These are phyloP conservation scores for Phragmatobia fuliginosa DNA, from an alignment of 2,888 invertebrate species.

Conservation along the genomic window DNA sequence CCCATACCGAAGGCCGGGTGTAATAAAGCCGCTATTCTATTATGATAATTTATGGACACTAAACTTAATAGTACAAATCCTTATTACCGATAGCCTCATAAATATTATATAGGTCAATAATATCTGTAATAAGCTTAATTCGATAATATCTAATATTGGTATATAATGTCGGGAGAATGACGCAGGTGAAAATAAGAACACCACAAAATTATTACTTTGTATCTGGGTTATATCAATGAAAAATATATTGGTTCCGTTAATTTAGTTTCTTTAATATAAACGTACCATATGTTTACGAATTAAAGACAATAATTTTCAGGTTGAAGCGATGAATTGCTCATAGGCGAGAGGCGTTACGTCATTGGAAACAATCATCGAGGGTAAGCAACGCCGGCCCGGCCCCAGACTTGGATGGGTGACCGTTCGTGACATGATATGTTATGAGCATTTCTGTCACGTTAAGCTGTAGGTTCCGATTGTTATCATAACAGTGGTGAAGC, in stretches of 20 bases:
- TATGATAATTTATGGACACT: background rate
- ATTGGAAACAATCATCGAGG: no score
- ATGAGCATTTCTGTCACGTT: no score
- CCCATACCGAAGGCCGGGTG: no score
- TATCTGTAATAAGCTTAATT: background rate
- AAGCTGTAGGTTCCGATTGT: no score
- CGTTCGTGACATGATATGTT: no score
- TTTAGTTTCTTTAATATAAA: background rate
- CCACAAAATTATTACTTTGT: slow-evolving; percentile 11
- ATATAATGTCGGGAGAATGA: background rate
- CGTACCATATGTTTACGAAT: background rate
- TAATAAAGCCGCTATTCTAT: no score
- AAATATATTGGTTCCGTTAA: slow-evolving; percentile 3
- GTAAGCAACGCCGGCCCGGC: no score
- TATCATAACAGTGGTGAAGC: no score
- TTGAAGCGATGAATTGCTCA: no score
- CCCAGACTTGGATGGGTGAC: no score
- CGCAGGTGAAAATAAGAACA: slow-evolving; percentile 14
- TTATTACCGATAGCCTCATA: background rate
- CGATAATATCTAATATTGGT: slow-evolving; percentile 5
- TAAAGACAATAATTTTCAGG: background rate
- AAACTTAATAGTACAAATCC: background rate
- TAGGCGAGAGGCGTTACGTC: no score
- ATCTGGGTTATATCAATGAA: slow-evolving; percentile 14
- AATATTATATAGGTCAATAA: background rate